Base-by-base conservation (phyloP, 2,797 vertebrate genomes). In the Sardinella longiceps region DNA sequence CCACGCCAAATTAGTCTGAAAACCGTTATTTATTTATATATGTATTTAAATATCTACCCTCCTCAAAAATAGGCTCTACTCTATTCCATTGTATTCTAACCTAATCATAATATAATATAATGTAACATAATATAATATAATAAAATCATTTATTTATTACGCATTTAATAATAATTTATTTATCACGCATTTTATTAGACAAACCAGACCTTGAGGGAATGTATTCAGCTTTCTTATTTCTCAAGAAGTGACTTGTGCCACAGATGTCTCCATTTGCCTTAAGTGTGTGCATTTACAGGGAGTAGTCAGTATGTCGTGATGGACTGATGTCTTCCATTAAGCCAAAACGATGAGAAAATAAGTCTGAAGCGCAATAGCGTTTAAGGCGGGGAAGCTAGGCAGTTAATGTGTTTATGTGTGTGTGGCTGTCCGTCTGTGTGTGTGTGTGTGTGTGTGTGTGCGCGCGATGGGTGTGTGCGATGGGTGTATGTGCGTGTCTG, bases 321-420 rank as follows among this genome's bases (percentile, higher is more conserved):
- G 81, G 43, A 45, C n/a, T 83, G 80, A 88, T 83, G 82, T 51
- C 14, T 81, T 48, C 56, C 46, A 85, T 85, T 84, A 45, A 83
- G 86, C 84, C 82, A 51, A 28, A 63, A 2, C 37, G 33, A 74
- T 74, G 66, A 74, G 30, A 39, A 74, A 87, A 84, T 77, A 58
- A 80, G 80, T 83, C 88, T 50, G 23, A 48, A 63, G 53, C 30
- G n/a, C 48, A 60, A 46, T 46, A 37, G 9, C 63, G 82, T 85
- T 85, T 83, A 63, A 70, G 50, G 81, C 48, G 4, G 63, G 43
- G 28, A 66, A 48, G 33, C 74, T 56, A 1, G 23, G 46, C 81
- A n/a, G 18, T 74, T 74, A 74, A 33, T 70, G 63, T 70, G 63
- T 15, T 5, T 70, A 60, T 33, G 12, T 33, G 2, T 33, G 11